Conservation (phyloP, 1,140 invertebrate species). For the Drosophila burlai region DNA sequence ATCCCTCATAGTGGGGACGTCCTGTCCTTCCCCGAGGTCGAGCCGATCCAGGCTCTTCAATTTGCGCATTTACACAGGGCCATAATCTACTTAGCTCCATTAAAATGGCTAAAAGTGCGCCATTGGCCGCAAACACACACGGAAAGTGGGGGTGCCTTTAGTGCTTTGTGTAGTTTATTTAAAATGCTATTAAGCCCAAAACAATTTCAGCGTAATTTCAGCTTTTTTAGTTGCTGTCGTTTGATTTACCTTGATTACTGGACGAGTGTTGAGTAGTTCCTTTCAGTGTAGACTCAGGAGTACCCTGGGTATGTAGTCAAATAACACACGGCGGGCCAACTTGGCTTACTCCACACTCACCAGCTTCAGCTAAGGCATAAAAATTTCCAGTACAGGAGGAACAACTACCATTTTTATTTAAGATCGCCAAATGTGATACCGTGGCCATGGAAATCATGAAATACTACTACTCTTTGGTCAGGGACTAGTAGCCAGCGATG, state of each 20-base stretch:
- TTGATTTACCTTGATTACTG: constrained; percentile 66
- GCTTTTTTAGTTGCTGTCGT: constrained; percentile 24
- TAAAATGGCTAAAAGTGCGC: constrained; percentile 71
- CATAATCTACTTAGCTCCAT: constrained; percentile 73
- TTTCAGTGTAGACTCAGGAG: constrained; percentile 5
- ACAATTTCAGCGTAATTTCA: constrained; percentile 59
- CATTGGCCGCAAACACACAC: constrained; percentile 32
- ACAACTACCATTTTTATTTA: constrained; percentile 66
- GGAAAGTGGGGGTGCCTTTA: constrained; percentile 49
- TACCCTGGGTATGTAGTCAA: constrained; percentile 28
- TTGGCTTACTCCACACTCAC: background rate
- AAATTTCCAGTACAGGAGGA: constrained; percentile 6
- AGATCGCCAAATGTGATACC: constrained; percentile 68
- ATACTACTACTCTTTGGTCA: constrained; percentile 39
- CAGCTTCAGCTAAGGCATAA: constrained; percentile 8
- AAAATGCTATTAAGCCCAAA: constrained; percentile 78
- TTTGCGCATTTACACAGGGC: constrained; percentile 65
- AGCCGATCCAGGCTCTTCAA: constrained; percentile 47
- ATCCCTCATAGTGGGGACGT: background rate
- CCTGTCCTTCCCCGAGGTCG: background rate
- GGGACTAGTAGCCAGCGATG: constrained; percentile 12
- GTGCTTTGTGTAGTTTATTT: constrained; percentile 75
- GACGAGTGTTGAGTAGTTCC: constrained; percentile 24
- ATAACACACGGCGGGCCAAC: background rate
- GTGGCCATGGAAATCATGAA: constrained; percentile 68